These are phyloP conservation scores for Salminus brasiliensis DNA, from an alignment of 2,113 vertebrate genomes.

Conservation along the genomic window DNA sequence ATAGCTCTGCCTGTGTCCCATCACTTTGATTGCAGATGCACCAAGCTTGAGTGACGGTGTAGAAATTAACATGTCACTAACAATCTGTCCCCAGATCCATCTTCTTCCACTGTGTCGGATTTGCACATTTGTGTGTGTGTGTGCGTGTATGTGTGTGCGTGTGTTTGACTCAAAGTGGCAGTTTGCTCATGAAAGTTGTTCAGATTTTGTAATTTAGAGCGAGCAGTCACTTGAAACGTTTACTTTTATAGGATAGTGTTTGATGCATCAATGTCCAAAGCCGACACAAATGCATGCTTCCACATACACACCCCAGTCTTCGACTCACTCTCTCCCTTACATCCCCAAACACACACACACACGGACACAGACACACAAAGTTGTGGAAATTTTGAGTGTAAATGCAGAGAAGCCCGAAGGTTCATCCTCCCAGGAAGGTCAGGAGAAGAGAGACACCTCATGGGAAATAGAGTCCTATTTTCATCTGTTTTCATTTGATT, in stretches of 20 bases:
- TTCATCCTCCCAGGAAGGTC: constrained; percentile 44
- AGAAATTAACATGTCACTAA: constrained; percentile 84
- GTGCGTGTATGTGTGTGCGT: constrained; percentile 33
- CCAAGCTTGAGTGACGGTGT: constrained; percentile 76
- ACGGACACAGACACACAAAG: constrained; percentile 1
- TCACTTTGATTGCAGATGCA: constrained; percentile 70
- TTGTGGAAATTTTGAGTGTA: constrained; percentile 1
- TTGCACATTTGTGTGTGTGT: constrained; percentile 37
- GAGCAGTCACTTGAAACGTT: constrained; percentile 70
- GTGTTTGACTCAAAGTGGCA: constrained; percentile 33
- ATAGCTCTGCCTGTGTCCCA: constrained; percentile 60
- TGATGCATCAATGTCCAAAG: constrained; percentile 46
- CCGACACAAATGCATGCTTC: not conserved
- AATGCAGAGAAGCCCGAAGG: constrained; percentile 11
- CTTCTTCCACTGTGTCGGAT: constrained; percentile 65
- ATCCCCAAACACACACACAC: not conserved
- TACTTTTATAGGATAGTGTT: constrained; percentile 62
- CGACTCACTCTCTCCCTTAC: not conserved
- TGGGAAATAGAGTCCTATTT: constrained; percentile 58
- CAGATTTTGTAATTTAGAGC: constrained; percentile 66
- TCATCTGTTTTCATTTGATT: constrained; percentile 40
- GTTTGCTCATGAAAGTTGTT: constrained; percentile 49
- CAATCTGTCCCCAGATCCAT: constrained; percentile 78
- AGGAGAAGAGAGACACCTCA: constrained; percentile 41
- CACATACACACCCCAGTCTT: not conserved